Evolutionary conservation across 2,888 invertebrate genomes (phyloP).

Genomic region (Erpobdella octoculata): DNA sequence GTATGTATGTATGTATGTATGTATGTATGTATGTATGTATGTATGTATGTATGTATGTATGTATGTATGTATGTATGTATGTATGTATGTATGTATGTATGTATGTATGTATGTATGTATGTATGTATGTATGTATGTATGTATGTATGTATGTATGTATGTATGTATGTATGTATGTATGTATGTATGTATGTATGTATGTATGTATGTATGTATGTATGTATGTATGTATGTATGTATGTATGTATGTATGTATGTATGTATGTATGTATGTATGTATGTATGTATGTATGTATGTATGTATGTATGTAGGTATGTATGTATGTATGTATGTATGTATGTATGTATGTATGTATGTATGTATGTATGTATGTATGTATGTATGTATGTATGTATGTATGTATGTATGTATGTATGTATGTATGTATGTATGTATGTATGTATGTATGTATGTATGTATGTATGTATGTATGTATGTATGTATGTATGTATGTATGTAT

Average conservation of each 20-base stretch:
- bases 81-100: not conserved
- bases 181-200: not conserved
- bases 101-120: not conserved
- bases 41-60: not conserved
- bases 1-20: not conserved
- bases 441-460: no score
- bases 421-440: no score
- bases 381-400: no score
- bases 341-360: no score
- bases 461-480: no score
- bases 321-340: no score
- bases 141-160: not conserved
- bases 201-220: not conserved
- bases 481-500: no score
- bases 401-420: no score
- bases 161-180: not conserved
- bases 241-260: not conserved
- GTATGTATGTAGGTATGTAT: no score
- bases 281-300: no score
- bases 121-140: not conserved
- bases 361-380: no score
- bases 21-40: not conserved
- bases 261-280: not conserved
- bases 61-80: not conserved
- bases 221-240: slow-evolving; percentile 1